Conservation (phyloP, 2,888 invertebrate species). For the Limnephilus rhombicus region DNA sequence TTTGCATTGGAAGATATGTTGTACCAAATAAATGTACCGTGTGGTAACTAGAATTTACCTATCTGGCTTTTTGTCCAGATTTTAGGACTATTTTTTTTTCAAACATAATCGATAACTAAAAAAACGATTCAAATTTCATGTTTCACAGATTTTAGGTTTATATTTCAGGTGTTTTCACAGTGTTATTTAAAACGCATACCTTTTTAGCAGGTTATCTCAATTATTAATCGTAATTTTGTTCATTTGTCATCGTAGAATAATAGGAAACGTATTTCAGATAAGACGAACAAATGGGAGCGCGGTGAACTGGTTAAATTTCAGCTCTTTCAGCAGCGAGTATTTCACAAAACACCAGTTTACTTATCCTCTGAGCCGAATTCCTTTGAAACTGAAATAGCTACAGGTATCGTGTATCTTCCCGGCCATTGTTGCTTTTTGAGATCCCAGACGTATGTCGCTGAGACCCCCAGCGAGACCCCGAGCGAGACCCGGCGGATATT, state of each 20-base stretch:
- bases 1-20: too few relatives aligned
- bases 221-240: not conserved
- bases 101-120: too few relatives aligned
- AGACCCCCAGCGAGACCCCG: not conserved
- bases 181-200: not conserved
- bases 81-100: too few relatives aligned
- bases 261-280: not conserved
- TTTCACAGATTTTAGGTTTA: not conserved
- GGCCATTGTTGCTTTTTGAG: conserved; percentile 27
- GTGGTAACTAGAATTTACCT: too few relatives aligned
- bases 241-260: not conserved
- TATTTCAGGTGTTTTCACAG: not conserved
- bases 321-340: not conserved
- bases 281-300: not conserved
- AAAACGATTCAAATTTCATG: too few relatives aligned
- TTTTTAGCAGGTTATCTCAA: not conserved
- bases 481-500: conserved; percentile 13
- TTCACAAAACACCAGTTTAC: not conserved
- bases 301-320: not conserved
- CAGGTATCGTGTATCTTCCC: conserved; percentile 24
- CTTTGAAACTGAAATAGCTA: conserved; percentile 21
- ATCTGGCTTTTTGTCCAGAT: too few relatives aligned
- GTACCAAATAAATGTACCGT: too few relatives aligned
- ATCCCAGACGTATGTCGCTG: not conserved
- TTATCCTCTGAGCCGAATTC: conserved; percentile 6